These are phyloP conservation scores for Oscheius sp. DNA, from an alignment of 1,140 invertebrate species.

Conservation along the genomic window DNA sequence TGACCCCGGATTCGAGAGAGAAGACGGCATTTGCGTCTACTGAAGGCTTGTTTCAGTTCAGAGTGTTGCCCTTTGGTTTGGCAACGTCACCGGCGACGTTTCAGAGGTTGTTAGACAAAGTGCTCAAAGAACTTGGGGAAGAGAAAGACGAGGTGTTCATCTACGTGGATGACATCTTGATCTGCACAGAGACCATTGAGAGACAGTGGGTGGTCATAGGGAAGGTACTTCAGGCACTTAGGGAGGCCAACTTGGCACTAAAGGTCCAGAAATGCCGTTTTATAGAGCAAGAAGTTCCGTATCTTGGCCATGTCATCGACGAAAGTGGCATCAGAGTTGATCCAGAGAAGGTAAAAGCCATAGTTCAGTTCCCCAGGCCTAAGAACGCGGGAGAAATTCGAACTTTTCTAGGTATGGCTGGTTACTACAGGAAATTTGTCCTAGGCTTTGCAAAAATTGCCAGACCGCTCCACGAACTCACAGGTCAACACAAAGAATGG, in stretches of 20 bases:
- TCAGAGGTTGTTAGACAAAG: constrained; percentile 30
- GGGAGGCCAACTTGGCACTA: not conserved
- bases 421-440: constrained; percentile 25
- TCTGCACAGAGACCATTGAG: constrained; percentile 9
- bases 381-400: not conserved
- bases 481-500: constrained; percentile 22
- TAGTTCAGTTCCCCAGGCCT: not conserved
- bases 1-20: not conserved
- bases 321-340: constrained; percentile 4
- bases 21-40: constrained; percentile 35
- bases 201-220: not conserved
- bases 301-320: constrained; percentile 13
- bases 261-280: constrained; percentile 5
- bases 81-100: constrained; percentile 18
- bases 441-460: constrained; percentile 29
- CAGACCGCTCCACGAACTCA: constrained; percentile 31
- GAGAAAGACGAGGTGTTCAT: not conserved
- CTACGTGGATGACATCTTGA: constrained; percentile 23
- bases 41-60: constrained; percentile 31
- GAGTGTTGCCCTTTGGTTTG: constrained; percentile 35
- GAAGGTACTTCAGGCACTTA: not conserved
- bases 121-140: constrained; percentile 9
- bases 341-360: not conserved
- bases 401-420: constrained; percentile 7
- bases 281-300: not conserved